Percentiles rank a stretch among this genome's conserved stretches.
Evolutionary conservation across 2,888 invertebrate genomes (phyloP).

Genomic region (Lamellibrachia columna): DNA sequence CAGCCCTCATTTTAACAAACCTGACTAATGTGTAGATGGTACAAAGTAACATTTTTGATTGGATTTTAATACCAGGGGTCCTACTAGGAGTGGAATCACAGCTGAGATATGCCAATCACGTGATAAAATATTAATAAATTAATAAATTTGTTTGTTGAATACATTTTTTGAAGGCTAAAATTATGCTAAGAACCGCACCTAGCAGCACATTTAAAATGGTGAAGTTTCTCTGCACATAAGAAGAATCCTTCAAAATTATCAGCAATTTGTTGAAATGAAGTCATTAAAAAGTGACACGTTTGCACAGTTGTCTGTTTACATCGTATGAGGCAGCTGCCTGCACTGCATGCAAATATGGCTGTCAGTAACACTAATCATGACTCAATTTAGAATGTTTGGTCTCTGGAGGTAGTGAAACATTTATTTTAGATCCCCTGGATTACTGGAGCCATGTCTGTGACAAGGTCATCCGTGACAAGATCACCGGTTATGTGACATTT

Average conservation of each 20-base stretch:
- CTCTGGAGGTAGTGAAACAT: not conserved
- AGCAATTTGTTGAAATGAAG: not conserved
- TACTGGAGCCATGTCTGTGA: not conserved
- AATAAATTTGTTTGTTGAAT: not conserved
- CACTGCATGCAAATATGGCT: not conserved
- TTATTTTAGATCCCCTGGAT: not conserved
- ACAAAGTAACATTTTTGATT: too few relatives aligned
- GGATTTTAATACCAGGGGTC: too few relatives aligned
- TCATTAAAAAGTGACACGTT: conserved; percentile 7
- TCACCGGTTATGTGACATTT: not conserved
- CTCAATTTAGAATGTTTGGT: not conserved
- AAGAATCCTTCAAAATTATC: not conserved
- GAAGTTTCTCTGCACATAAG: too few relatives aligned
- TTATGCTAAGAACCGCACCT: not conserved
- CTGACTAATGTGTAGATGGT: too few relatives aligned
- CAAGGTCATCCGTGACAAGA: not conserved
- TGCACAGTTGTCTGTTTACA: not conserved
- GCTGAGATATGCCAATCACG: not conserved
- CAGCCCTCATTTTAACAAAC: too few relatives aligned
- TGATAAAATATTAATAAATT: not conserved
- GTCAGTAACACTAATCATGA: not conserved
- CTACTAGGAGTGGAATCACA: not conserved
- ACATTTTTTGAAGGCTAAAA: not conserved
- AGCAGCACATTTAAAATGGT: too few relatives aligned
- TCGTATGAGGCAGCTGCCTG: not conserved